These are phyloP conservation scores for Condylura cristata DNA, from an alignment of 2,113 vertebrate species.

Conservation along the genomic window DNA sequence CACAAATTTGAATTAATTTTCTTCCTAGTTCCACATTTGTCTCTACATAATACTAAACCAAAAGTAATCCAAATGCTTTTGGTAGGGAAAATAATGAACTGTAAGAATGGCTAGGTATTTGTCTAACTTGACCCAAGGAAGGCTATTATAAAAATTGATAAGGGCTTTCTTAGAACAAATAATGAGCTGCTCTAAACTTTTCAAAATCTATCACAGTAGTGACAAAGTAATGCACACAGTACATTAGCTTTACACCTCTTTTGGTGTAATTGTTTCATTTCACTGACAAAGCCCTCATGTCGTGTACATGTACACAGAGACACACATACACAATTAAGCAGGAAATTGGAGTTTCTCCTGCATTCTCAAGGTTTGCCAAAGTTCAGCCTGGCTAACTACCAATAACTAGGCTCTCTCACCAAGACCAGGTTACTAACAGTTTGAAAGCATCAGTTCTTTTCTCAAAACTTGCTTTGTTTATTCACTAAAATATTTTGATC, in stretches of 20 bases:
- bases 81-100: neutral
- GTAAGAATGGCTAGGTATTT: slow-evolving; percentile 17
- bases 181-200: neutral
- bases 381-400: neutral
- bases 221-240: neutral
- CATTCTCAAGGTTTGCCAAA: neutral
- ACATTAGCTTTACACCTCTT: neutral
- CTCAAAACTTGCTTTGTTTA: slow-evolving; percentile 35
- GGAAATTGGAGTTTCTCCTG: slow-evolving; percentile 14
- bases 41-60: slow-evolving; percentile 21
- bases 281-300: neutral
- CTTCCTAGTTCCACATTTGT: slow-evolving; percentile 1
- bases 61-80: slow-evolving; percentile 5
- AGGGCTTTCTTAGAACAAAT: slow-evolving; percentile 9
- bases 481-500: slow-evolving; percentile 13
- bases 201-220: neutral
- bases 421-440: neutral
- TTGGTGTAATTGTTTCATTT: neutral
- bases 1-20: slow-evolving; percentile 46
- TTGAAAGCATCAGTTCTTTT: slow-evolving; percentile 11
- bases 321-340: neutral
- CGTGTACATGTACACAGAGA: neutral
- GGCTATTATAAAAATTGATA: neutral
- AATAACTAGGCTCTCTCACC: neutral
- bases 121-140: slow-evolving; percentile 8